phyloP scores from a whole-genome alignment of 2,888 invertebrate genomes.

The Leptinotarsa peninsularis region DNA sequence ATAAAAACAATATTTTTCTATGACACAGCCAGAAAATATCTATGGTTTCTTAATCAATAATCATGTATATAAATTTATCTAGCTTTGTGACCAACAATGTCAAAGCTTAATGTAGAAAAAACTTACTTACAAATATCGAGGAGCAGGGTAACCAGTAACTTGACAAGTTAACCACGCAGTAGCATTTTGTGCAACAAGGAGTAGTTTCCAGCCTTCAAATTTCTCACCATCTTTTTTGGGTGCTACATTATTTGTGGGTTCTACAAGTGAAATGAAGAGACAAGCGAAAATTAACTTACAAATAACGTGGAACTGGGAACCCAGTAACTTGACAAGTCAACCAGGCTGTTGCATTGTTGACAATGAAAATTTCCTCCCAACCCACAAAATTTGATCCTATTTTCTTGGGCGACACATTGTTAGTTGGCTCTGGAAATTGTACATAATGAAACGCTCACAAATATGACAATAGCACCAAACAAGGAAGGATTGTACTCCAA shows the following conservation, averaged over 20 bases:
- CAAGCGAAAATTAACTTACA: constrained; percentile 60
- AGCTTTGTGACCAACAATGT: neutral
- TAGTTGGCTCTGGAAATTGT: constrained; percentile 67
- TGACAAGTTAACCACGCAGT: constrained; percentile 75
- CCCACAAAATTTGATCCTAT: constrained; percentile 70
- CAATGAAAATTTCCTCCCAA: constrained; percentile 73
- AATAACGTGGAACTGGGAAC: constrained; percentile 69
- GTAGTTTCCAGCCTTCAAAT: constrained; percentile 71
- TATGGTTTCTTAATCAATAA: neutral
- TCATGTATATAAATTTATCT: too few relatives aligned
- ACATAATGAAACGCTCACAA: neutral
- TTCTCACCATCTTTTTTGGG: constrained; percentile 73
- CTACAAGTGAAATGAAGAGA: constrained; percentile 45
- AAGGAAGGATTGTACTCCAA: constrained; percentile 10
- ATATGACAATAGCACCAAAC: constrained; percentile 31
- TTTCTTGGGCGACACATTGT: constrained; percentile 74
- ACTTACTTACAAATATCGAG: constrained; percentile 67
- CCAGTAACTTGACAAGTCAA: constrained; percentile 73
- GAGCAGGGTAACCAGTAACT: constrained; percentile 69
- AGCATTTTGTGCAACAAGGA: constrained; percentile 68
- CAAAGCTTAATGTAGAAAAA: neutral
- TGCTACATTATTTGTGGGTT: constrained; percentile 74
- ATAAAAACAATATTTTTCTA: neutral
- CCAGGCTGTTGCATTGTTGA: constrained; percentile 69
- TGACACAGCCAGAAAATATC: constrained; percentile 46